These are phyloP conservation scores for Luffia ferchaultella DNA, from an alignment of 2,888 invertebrate genomes.

Conservation along the genomic window DNA sequence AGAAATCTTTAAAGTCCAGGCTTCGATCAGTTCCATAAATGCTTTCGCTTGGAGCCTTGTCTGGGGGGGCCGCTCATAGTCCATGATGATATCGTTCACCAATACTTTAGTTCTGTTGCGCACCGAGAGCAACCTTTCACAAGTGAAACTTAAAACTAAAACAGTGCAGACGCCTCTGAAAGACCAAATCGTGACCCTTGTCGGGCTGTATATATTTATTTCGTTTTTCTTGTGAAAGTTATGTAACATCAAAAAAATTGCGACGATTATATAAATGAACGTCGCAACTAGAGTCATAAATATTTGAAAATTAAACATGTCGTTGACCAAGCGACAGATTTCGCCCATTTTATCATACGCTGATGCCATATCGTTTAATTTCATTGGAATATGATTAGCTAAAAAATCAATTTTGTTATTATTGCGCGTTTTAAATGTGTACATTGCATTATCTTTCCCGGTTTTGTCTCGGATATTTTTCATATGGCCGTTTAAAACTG, in stretches of 20 bases:
- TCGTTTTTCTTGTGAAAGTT: too few species aligned
- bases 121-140: neutral
- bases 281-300: slow-evolving; percentile 31
- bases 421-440: too few species aligned
- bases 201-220: neutral
- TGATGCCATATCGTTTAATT: slow-evolving; percentile 22
- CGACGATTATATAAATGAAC: slow-evolving; percentile 32
- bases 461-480: too few species aligned
- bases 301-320: slow-evolving; percentile 36
- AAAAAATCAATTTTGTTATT: too few species aligned
- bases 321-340: slow-evolving; percentile 27
- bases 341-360: slow-evolving; percentile 33
- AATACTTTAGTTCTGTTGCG: neutral
- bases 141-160: neutral
- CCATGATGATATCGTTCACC: neutral
- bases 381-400: neutral
- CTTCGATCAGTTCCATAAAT: neutral
- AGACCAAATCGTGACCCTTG: neutral
- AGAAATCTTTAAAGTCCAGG: neutral
- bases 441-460: too few species aligned
- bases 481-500: slow-evolving; percentile 28
- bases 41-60: neutral
- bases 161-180: neutral
- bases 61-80: neutral
- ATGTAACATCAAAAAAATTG: slow-evolving; percentile 33